These are phyloP conservation scores for Diachrysia chrysitis DNA, from an alignment of 2,888 invertebrate genomes.

Conservation along the genomic window DNA sequence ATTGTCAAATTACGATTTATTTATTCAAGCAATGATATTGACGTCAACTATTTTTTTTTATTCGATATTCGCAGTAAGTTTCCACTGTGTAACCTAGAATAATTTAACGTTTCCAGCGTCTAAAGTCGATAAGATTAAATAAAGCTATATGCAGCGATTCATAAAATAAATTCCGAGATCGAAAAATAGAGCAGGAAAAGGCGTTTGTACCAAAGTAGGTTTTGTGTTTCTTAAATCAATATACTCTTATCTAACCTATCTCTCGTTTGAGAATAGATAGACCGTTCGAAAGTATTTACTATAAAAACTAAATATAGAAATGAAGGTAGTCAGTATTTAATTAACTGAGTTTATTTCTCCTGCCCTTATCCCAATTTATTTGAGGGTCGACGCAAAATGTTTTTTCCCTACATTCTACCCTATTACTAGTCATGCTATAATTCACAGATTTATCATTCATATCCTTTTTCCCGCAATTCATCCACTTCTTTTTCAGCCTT, in stretches of 20 bases:
- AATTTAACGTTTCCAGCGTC: not conserved
- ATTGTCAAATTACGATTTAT: slow-evolving; percentile 2
- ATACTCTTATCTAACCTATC: not conserved
- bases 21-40: not conserved
- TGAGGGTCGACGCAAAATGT: too few species aligned
- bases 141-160: not conserved
- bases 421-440: too few species aligned
- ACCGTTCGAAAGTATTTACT: too few species aligned
- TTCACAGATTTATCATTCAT: too few species aligned
- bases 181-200: too few species aligned
- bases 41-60: not conserved
- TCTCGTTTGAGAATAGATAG: too few species aligned
- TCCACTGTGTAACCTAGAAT: not conserved
- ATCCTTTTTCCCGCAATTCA: too few species aligned
- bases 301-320: not conserved
- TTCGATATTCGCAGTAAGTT: not conserved
- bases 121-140: not conserved
- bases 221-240: not conserved
- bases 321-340: not conserved
- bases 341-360: too few species aligned
- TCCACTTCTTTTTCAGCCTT: too few species aligned
- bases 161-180: not conserved
- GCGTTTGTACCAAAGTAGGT: not conserved
- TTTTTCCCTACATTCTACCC: too few species aligned
- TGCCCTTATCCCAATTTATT: too few species aligned